Conservation (phyloP, 64 coral and sea anemone genomes). For the Pachyseris speciosa region DNA sequence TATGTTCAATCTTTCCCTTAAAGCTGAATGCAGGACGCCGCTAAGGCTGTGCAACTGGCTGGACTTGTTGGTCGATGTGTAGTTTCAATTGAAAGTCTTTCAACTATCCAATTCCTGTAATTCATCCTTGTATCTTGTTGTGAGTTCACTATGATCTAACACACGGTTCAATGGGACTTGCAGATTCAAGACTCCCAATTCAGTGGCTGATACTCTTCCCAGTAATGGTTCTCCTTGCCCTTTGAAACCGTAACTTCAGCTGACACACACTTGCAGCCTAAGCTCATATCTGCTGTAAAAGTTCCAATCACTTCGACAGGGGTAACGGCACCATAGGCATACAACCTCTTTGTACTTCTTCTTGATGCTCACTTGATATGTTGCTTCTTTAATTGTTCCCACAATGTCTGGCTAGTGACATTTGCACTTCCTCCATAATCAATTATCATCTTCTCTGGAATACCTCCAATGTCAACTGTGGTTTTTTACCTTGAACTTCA, state of each 20-base stretch:
- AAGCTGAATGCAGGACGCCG: constrained; percentile 17
- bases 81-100: too few relatives aligned
- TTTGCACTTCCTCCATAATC: too few relatives aligned
- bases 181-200: constrained; percentile 48
- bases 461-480: too few relatives aligned
- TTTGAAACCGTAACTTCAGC: constrained; percentile 32
- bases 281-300: background rate
- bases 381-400: constrained; percentile 17
- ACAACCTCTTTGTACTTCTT: constrained; percentile 22
- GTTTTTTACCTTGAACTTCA: too few relatives aligned
- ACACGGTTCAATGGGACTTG: constrained; percentile 17
- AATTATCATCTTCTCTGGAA: too few relatives aligned
- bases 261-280: background rate
- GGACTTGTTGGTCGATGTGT: too few relatives aligned
- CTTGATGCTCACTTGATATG: background rate
- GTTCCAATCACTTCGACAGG: background rate
- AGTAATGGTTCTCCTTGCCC: background rate
- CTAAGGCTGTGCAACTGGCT: background rate
- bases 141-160: too few relatives aligned
- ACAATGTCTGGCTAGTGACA: too few relatives aligned
- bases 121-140: too few relatives aligned
- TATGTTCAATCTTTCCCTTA: background rate
- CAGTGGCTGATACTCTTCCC: background rate
- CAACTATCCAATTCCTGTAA: too few relatives aligned
- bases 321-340: background rate